Base-by-base conservation (phyloP, 2,797 vertebrate genomes). In the Xenentodon cancila region DNA sequence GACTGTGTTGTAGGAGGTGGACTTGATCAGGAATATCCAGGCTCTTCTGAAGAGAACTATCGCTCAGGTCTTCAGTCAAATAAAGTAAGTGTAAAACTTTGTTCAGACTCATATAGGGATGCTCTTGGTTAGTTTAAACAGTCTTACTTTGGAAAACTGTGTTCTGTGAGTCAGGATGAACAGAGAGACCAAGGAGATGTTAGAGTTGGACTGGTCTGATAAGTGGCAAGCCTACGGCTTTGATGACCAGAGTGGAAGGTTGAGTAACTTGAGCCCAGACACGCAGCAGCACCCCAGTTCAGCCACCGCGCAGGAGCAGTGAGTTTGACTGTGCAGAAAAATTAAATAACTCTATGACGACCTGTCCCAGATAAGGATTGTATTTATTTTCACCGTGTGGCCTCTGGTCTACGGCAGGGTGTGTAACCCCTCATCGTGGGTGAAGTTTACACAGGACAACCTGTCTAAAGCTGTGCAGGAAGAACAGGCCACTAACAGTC, bases 171-270 rank as follows among this genome's bases (percentile, higher is more conserved):
- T 61, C 67, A 99, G 97, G 74, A 64, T 90, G 73, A 98, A 96
- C 74, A 79, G 88, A 22, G 92, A 94, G 0, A 85, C 90, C 11
- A 97, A 98, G 86, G 91, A 95, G 76, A 71, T 73, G 0, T 90
- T 98, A 1, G 97, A 98, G 87, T 71, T 86, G 75, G 95, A 96
- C 88, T 98, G 96, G 95, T 98, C 96, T 0, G 95, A 99, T 75
- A 99, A 98, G 71, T 82, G 92, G 1, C 88, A 96, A 71, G 90
- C 96, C 0, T 97, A 95, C 75, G 86, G 79, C 82, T 80, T 93
- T 0, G 97, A 99, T 0, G 92, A 94, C 3, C 82, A 81, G 44
- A 93, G 94, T 9, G 81, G 92, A 0, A 68, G 81, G 75, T 94
- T 93, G 84, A 87, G 40, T 59, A 95, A 91, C 76, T 84, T 88